Conservation (phyloP, 2,113 vertebrate genomes). For the Percina caprodes region DNA sequence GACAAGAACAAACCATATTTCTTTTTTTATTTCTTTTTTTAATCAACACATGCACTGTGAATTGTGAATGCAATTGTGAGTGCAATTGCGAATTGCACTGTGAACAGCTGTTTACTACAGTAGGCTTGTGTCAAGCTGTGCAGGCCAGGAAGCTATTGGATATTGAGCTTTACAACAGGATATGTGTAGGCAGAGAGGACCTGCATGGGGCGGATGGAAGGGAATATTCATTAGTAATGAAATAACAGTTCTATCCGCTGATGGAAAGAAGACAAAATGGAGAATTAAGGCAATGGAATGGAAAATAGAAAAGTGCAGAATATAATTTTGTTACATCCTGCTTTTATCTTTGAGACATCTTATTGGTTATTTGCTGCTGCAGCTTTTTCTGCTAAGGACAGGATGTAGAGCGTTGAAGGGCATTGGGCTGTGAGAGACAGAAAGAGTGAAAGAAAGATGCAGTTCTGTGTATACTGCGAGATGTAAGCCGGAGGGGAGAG, state of each 20-base stretch:
- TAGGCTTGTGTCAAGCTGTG: conserved; percentile 14
- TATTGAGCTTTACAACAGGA: conserved; percentile 39
- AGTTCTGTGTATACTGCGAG: conserved; percentile 33
- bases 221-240: conserved; percentile 38
- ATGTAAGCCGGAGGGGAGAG: conserved; percentile 45
- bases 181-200: conserved; percentile 59
- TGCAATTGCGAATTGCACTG: too few relatives aligned
- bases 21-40: neutral
- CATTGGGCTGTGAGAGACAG: conserved; percentile 27
- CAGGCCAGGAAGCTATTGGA: conserved; percentile 58
- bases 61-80: conserved; percentile 5
- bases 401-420: conserved; percentile 31
- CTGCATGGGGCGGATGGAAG: conserved; percentile 33
- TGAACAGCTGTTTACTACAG: conserved; percentile 32
- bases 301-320: neutral
- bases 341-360: neutral
- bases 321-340: conserved; percentile 9
- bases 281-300: neutral
- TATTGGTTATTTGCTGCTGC: conserved; percentile 3
- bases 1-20: neutral
- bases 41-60: conserved; percentile 21
- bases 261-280: neutral
- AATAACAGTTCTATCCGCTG: conserved; percentile 25
- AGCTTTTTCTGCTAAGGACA: conserved; percentile 3
- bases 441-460: conserved; percentile 32